Conservation (phyloP, 1,140 invertebrate species). For the Berghia stephanieae region DNA sequence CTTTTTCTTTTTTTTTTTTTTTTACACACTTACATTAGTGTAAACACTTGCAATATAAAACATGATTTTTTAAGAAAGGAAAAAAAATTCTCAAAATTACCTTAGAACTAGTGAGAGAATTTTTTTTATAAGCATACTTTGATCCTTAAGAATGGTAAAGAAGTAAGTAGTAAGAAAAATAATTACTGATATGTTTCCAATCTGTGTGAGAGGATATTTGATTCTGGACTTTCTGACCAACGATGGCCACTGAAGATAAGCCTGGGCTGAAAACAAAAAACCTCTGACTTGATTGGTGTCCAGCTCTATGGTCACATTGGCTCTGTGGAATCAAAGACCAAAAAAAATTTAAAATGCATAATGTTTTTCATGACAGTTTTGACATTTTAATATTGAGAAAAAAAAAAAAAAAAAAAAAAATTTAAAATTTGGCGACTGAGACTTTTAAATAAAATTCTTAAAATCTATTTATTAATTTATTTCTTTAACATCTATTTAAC, state of each 20-base stretch:
- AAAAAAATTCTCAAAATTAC: too few relatives aligned
- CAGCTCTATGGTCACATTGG: conserved; percentile 79
- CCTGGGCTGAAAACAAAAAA: conserved; percentile 77
- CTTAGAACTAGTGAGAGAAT: too few relatives aligned
- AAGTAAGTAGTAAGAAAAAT: conserved; percentile 25
- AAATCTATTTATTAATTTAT: background rate
- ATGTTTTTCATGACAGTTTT: background rate
- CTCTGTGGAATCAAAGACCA: conserved; percentile 66
- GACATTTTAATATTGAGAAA: background rate
- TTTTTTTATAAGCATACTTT: too few relatives aligned
- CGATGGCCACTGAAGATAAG: conserved; percentile 80
- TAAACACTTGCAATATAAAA: too few relatives aligned
- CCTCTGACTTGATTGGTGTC: conserved; percentile 81
- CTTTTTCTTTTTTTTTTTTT: too few relatives aligned
- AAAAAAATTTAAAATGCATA: conserved; percentile 15
- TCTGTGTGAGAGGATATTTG: conserved; percentile 82
- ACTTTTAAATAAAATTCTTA: background rate
- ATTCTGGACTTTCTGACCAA: conserved; percentile 70
- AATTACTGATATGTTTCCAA: conserved; percentile 79
- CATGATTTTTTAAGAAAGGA: too few relatives aligned
- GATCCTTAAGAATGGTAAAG: too few relatives aligned
- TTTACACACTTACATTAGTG: too few relatives aligned
- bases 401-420: background rate
- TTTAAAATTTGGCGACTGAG: background rate
- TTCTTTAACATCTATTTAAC: too few relatives aligned